Evolutionary conservation across 2,797 vertebrate species (phyloP).

Genomic region (Lycodopsis pacificus): DNA sequence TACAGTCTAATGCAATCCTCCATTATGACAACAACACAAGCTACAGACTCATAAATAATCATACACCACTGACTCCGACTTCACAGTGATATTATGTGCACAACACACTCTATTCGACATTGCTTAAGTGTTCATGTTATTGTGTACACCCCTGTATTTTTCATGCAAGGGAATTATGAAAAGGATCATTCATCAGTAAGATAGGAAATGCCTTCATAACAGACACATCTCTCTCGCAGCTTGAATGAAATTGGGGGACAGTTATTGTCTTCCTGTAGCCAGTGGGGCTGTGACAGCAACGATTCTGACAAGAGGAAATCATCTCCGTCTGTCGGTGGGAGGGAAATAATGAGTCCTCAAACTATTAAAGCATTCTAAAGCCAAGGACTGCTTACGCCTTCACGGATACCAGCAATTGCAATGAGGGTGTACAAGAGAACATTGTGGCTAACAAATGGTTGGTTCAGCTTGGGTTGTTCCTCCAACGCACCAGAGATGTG

Average conservation of each 20-base stretch:
- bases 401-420: not conserved
- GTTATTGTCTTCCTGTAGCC: not conserved
- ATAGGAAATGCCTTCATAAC: not conserved
- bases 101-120: not conserved
- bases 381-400: not conserved
- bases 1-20: not conserved
- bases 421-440: not conserved
- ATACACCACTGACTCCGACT: not conserved
- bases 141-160: not conserved
- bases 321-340: constrained; percentile 4
- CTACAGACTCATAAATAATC: not conserved
- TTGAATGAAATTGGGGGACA: not conserved
- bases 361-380: constrained; percentile 4
- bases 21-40: not conserved
- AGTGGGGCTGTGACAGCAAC: constrained; percentile 8
- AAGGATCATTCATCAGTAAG: not conserved
- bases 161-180: not conserved
- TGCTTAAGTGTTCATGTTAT: no score
- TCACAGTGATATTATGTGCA: not conserved
- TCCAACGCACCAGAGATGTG: not conserved
- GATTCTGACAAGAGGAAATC: not conserved
- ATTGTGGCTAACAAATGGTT: not conserved
- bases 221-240: constrained; percentile 7
- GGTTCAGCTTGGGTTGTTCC: not conserved
- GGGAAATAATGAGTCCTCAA: constrained; percentile 11